Conservation (phyloP, 2,113 vertebrate species). For the Strix uralensis region DNA sequence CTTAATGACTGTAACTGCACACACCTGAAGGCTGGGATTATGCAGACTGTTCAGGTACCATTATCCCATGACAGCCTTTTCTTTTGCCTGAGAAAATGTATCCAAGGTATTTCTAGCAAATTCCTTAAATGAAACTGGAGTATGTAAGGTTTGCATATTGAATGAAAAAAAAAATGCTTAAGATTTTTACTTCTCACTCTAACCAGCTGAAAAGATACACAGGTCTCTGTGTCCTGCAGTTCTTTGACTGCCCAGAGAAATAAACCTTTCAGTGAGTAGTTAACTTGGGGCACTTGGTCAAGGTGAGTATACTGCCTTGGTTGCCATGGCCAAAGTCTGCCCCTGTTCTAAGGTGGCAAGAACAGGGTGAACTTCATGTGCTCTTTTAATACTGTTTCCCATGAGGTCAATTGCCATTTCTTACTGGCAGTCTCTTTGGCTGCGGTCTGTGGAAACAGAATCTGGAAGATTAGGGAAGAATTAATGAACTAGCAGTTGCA, state of each 20-base stretch:
- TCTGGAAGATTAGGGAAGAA: background rate
- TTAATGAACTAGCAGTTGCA: background rate
- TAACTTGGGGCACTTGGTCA: background rate
- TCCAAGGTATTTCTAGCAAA: background rate
- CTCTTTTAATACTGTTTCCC: background rate
- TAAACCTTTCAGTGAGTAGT: fast-evolving
- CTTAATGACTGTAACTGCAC: background rate
- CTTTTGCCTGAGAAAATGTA: background rate
- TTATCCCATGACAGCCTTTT: background rate
- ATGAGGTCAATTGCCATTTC: background rate
- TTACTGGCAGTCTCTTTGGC: background rate
- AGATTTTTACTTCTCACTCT: background rate
- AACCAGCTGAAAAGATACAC: background rate
- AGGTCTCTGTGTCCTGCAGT: background rate
- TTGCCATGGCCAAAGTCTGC: background rate
- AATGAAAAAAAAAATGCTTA: background rate
- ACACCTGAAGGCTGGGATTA: background rate
- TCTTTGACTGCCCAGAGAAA: background rate
- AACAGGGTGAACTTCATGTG: background rate
- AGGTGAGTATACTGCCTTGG: background rate
- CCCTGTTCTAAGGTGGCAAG: background rate
- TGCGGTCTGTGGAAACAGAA: background rate
- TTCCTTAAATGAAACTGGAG: background rate
- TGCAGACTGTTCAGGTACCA: background rate
- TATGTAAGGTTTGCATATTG: background rate